Conservation (phyloP, 2,797 vertebrate species). For the Pipistrellus nathusii region DNA sequence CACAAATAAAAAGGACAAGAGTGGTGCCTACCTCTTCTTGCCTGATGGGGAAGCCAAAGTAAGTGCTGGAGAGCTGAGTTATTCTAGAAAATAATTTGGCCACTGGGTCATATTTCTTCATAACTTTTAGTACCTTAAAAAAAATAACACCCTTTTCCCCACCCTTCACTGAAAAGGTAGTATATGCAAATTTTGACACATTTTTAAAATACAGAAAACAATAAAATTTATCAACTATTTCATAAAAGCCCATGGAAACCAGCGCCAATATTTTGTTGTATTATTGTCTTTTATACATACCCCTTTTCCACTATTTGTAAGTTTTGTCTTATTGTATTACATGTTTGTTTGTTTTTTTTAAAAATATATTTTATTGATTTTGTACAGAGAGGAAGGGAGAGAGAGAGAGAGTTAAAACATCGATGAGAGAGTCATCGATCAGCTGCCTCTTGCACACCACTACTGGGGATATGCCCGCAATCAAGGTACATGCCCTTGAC, state of each 20-base stretch:
- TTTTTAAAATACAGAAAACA: constrained; percentile 44
- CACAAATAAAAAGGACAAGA: constrained; percentile 91
- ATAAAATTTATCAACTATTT: neutral
- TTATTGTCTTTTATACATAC: neutral
- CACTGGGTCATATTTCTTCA: neutral
- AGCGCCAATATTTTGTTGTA: neutral
- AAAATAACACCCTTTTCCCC: neutral
- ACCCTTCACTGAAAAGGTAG: neutral
- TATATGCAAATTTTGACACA: neutral
- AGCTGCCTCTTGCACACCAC: too few species aligned
- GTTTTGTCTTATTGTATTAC: neutral
- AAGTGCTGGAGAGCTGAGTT: constrained; percentile 42
- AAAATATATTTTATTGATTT: too few species aligned
- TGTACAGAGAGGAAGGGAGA: too few species aligned
- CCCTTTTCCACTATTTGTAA: neutral
- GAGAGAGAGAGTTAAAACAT: too few species aligned
- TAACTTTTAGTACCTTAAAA: neutral
- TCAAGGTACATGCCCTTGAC: too few species aligned
- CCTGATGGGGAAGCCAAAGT: constrained; percentile 94
- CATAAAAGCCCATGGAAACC: neutral
- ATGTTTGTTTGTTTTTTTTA: neutral
- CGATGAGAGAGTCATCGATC: too few species aligned
- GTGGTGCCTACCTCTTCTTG: constrained; percentile 96
- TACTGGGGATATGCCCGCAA: too few species aligned
- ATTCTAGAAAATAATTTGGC: neutral